Evolutionary conservation across 1,140 invertebrate species (phyloP).

Genomic region (Calosoma granatense): DNA sequence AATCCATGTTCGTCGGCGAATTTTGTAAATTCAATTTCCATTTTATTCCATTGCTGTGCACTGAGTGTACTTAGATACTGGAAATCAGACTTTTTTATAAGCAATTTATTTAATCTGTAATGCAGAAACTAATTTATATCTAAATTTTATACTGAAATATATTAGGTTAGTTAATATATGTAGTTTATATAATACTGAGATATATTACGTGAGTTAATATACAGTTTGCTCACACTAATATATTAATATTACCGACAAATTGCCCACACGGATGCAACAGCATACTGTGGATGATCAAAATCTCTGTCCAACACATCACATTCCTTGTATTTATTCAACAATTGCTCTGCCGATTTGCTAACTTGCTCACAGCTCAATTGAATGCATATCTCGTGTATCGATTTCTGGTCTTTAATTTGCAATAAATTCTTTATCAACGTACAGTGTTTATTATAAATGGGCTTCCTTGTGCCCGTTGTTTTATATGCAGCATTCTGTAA

Average conservation of each 20-base stretch:
- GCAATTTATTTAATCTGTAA: slow-evolving; percentile 1
- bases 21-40: neutral
- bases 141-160: too few relatives aligned
- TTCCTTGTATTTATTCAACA: neutral
- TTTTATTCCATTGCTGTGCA: neutral
- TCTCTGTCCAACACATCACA: neutral
- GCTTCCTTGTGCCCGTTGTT: neutral
- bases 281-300: neutral
- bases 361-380: neutral
- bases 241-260: neutral
- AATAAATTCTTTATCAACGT: neutral
- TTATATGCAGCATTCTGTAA: neutral
- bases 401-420: neutral
- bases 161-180: too few relatives aligned
- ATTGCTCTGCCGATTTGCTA: neutral
- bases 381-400: neutral
- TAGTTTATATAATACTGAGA: too few relatives aligned
- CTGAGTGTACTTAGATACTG: neutral
- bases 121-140: neutral
- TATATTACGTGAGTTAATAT: neutral
- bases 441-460: neutral
- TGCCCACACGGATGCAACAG: neutral
- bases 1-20: neutral
- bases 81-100: neutral
- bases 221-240: too few relatives aligned